Conservation (phyloP, 2,888 invertebrate genomes). For the Dastarcus helophoroides region DNA sequence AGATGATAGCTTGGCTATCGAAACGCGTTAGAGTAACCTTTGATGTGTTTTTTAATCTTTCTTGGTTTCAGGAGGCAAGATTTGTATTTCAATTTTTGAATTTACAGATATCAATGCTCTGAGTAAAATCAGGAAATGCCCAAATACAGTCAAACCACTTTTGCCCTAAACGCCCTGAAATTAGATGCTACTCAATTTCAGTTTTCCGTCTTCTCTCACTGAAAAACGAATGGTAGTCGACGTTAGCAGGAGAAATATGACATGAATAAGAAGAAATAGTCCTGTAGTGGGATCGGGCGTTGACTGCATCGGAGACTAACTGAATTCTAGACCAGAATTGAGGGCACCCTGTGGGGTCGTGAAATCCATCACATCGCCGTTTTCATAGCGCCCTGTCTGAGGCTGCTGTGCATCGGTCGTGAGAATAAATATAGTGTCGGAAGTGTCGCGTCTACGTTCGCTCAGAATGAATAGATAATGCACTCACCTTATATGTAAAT, state of each 20-base stretch:
- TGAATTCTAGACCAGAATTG: constrained; percentile 34
- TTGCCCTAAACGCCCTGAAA: no score
- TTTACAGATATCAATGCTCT: no score
- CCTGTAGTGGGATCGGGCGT: constrained; percentile 3
- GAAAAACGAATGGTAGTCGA: no score
- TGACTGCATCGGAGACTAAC: constrained; percentile 22
- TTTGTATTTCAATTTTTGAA: no score
- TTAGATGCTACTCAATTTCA: no score
- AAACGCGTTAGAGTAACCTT: no score
- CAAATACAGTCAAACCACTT: no score
- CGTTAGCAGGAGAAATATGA: constrained; percentile 5
- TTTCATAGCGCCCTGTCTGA: constrained; percentile 28
- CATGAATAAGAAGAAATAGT: constrained; percentile 1
- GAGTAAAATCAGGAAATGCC: no score
- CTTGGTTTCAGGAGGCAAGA: no score
- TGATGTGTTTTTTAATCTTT: no score
- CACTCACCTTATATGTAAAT: constrained; percentile 23
- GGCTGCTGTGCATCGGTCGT: constrained; percentile 17
- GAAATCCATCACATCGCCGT: constrained; percentile 36
- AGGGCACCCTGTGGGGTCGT: constrained; percentile 34
- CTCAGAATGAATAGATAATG: constrained; percentile 31
- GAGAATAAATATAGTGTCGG: constrained; percentile 30
- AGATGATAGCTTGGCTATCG: no score
- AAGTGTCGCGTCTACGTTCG: constrained; percentile 23
- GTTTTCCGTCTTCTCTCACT: no score